A percentile compares a stretch with the other conserved stretches of the same genome.
Conservation (phyloP, 2,797 vertebrate species). For the Mus minutoides region DNA sequence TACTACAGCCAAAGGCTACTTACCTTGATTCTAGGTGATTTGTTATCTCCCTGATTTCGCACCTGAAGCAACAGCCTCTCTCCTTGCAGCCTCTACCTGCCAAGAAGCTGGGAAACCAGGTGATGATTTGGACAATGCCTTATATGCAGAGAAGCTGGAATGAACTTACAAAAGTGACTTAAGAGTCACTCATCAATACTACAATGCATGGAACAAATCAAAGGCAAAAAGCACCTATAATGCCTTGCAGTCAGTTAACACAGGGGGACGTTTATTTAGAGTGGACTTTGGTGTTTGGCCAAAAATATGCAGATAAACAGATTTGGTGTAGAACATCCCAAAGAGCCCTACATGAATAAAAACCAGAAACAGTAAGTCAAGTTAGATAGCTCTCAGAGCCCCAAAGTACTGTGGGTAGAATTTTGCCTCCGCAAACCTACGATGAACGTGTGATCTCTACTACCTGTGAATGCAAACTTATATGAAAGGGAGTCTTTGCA, state of each 20-base stretch:
- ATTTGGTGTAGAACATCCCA: background rate
- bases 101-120: background rate
- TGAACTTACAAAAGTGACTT: background rate
- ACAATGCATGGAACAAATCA: background rate
- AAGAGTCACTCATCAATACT: background rate
- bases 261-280: background rate
- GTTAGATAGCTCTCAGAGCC: background rate
- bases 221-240: background rate
- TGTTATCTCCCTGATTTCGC: background rate
- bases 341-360: background rate
- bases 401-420: background rate
- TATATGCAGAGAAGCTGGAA: background rate
- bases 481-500: background rate
- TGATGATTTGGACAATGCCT: background rate
- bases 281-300: background rate
- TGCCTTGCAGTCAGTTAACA: background rate
- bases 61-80: background rate
- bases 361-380: background rate
- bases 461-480: background rate
- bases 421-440: background rate
- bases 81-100: background rate
- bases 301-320: background rate
- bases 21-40: background rate
- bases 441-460: background rate
- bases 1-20: background rate